Evolutionary conservation across 37 sponge, comb jelly and placozoan genomes (phyloP), one percentile per base, ranked within the genome.

Genomic region (Haliclona indistincta): DNA sequence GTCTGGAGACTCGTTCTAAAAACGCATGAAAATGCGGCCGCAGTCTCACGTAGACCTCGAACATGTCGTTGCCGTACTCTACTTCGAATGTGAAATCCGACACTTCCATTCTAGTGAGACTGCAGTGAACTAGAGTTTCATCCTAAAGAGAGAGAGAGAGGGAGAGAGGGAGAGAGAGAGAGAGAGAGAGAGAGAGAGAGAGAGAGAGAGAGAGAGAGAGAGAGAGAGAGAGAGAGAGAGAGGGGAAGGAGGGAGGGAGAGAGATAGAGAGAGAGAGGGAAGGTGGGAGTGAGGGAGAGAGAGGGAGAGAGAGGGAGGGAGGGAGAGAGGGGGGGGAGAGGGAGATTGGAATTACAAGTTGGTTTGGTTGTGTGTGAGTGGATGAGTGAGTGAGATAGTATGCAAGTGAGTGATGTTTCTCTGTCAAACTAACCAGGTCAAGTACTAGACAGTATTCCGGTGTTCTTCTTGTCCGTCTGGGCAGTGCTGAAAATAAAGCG

Each of bases 71-170:
- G 13, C 58, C 64, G 53, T 84, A 87, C 11, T 79, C 66, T 15
- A 97, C 89, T 35, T 81, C 60, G 62, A 97, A 97, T 15, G 73
- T 44, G 37, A 97, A 85, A 60, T 87, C 71, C 5, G 85, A 82
- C 20, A 81, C 76, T 10, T 87, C 83, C 54, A 97, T 39, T 32
- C 52, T 64, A 34, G 72, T 56, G n/a, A 93, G 84, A 77, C 91
- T 94, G 68, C 97, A 97, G 75, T 97, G 97, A 0, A 97, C 97
- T 45, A 97, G 71, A 0, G 97, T 97, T 63, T 97, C 97, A 78
- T 97, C 97, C 96, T 95, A 54, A 3, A 64, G 44, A 42, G 42
- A 15, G 19, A 37, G 8, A 42, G 69, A 40, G 30, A 39, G 69
- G 35, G n/a, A 39, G 69, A 42, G 5, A 40, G 69, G 4, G 54